Conservation (phyloP, 2,113 vertebrate genomes). For the Urocitellus parryii region DNA sequence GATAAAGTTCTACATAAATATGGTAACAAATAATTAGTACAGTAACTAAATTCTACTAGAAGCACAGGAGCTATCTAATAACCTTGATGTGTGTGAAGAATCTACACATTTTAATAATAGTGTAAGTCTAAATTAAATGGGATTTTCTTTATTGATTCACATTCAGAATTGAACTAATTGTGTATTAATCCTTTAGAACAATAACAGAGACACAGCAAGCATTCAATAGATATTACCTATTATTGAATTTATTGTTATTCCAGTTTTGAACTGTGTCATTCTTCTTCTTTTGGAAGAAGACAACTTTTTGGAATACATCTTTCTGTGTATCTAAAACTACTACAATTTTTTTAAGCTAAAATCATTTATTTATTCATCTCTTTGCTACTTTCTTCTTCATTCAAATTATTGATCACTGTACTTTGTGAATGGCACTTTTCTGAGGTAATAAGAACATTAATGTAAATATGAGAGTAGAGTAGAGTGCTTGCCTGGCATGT, state of each 20-base stretch:
- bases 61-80: not conserved
- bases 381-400: not conserved
- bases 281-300: conserved; percentile 39
- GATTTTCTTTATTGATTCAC: not conserved
- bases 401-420: conserved; percentile 17
- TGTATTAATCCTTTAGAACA: not conserved
- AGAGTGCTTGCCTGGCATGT: too few species aligned
- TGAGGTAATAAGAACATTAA: not conserved
- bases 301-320: not conserved
- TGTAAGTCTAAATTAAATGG: not conserved
- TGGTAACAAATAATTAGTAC: not conserved
- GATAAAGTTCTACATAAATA: not conserved
- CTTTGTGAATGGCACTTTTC: not conserved
- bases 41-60: not conserved
- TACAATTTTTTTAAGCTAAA: not conserved
- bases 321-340: not conserved
- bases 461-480: not conserved
- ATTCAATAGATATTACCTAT: not conserved
- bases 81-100: not conserved
- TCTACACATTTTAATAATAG: not conserved
- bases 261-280: not conserved
- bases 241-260: not conserved
- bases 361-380: not conserved
- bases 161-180: not conserved
- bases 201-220: not conserved